Conservation (phyloP, 2,113 vertebrate species). For the Pedetes capensis region DNA sequence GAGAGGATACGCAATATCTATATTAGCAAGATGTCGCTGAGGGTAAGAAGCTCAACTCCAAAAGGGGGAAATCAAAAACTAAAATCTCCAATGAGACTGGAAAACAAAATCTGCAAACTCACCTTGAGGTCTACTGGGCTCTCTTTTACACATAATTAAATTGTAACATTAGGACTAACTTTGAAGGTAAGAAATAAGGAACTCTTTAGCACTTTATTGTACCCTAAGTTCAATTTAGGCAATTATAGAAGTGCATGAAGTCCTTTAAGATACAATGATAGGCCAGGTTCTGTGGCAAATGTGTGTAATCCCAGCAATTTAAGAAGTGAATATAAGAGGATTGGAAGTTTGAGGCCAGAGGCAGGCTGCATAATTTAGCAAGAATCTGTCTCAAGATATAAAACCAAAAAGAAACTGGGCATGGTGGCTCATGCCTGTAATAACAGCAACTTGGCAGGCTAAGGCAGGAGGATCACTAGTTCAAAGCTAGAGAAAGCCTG, state of each 20-base stretch:
- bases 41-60: neutral
- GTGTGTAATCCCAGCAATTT: too few species aligned
- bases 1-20: fast-evolving
- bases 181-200: neutral
- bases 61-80: neutral
- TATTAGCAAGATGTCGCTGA: too few species aligned
- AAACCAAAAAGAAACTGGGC: too few species aligned
- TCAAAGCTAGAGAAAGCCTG: too few species aligned
- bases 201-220: neutral
- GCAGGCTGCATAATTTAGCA: too few species aligned
- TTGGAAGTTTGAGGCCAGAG: too few species aligned
- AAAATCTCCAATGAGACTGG: neutral
- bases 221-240: neutral
- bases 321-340: too few species aligned
- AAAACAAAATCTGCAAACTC: neutral
- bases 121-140: neutral
- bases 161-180: neutral
- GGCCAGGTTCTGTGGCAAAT: too few species aligned
- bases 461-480: too few species aligned
- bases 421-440: too few species aligned
- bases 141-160: neutral
- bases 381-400: too few species aligned
- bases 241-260: neutral
- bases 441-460: too few species aligned
- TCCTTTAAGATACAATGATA: neutral